Evolutionary conservation across 2,888 invertebrate species (phyloP), one percentile per base, ranked within the genome.

Genomic region (Liodrosophila aerea): DNA sequence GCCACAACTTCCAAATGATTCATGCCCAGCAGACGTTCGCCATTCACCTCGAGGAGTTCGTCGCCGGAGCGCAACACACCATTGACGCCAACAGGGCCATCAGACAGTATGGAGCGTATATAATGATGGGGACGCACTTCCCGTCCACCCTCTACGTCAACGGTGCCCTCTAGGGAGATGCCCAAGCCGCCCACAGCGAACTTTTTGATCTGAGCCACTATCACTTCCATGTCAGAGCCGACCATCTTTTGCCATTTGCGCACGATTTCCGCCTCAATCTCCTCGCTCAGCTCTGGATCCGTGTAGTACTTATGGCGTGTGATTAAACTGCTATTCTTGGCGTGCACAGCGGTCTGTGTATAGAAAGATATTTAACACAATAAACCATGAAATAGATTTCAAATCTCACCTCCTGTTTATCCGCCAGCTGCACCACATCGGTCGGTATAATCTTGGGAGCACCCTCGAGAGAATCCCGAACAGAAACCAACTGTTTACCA

Each of bases 81-180:
- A 87, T 97, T 98, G 72, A 95, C 93, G 4, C 98, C 99, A 1
- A 99, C 98, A 0, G 99, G 99, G 1, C 99, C 99, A 90, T 98
- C 98, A n/a, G 96, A 95, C 81, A 99, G 92, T 84, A 99, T 98
- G 50, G 97, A 97, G 74, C 99, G 94, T 87, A 99, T 98, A 90
- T 98, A 99, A 91, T 99, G 99, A 91, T 99, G 99, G 1, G 99
- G 99, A 58, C 98, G 93, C 37, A 98, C 97, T 91, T 99, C 99
- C 56, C 96, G 93, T 0, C 99, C 99, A 0, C 99, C 99, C 87
- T 96, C 95, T 50, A 99, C 98, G 89, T 99, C 99, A 34, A 98
- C 99, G 0, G 99, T 99, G 47, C 99, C 99, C 90, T 99, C 98
- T 65, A 99, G 92, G 45, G 98, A 98, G 83, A 99, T 98, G 30